These are phyloP conservation scores for Drosophila sturtevanti DNA, from an alignment of 1,140 invertebrate genomes.

Conservation along the genomic window DNA sequence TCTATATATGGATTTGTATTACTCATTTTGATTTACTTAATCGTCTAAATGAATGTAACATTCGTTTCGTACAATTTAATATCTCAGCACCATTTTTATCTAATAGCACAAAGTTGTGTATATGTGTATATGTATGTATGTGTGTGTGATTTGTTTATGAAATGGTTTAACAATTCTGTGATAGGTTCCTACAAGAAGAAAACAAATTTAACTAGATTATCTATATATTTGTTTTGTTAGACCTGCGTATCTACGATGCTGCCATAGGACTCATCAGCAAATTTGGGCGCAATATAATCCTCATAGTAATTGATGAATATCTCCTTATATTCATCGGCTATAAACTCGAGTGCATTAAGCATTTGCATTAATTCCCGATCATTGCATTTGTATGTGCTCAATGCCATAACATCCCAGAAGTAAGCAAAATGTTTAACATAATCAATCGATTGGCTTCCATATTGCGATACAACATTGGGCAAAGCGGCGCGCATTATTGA, in stretches of 20 bases:
- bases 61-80: conserved; percentile 65
- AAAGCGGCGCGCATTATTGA: conserved; percentile 62
- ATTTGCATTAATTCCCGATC: conserved; percentile 71
- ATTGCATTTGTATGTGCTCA: conserved; percentile 66
- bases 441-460: conserved; percentile 55
- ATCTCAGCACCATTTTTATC: conserved; percentile 63
- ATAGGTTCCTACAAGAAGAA: conserved; percentile 44
- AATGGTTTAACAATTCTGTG: conserved; percentile 45
- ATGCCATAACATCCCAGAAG: conserved; percentile 69
- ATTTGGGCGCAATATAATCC: conserved; percentile 70
- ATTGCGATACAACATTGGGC: conserved; percentile 53
- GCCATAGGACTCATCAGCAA: conserved; percentile 64
- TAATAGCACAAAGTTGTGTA: conserved; percentile 55
- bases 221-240: conserved; percentile 29
- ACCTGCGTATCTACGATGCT: conserved; percentile 67
- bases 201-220: conserved; percentile 41
- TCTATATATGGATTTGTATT: conserved; percentile 24
- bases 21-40: conserved; percentile 40
- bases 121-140: conserved; percentile 19
- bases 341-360: conserved; percentile 69
- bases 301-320: conserved; percentile 73
- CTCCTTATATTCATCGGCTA: conserved; percentile 67
- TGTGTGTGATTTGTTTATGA: conserved; percentile 14
- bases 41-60: conserved; percentile 62
- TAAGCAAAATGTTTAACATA: conserved; percentile 65